Conservation (phyloP, 1,140 invertebrate species). For the Chelonus insularis region DNA sequence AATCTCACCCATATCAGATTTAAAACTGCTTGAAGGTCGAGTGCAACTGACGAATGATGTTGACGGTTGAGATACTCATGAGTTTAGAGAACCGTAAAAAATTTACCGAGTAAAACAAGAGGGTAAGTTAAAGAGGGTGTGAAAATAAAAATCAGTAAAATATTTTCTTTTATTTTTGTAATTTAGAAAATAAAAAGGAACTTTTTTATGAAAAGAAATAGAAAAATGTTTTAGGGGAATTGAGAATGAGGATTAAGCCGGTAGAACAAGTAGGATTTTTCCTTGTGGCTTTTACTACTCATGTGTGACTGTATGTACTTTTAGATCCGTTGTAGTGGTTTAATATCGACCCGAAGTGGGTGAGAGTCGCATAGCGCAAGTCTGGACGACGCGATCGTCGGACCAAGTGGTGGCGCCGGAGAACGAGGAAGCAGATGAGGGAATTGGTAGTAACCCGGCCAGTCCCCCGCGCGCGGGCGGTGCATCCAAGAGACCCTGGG, state of each 20-base stretch:
- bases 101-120: not conserved
- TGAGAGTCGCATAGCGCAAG: constrained; percentile 46
- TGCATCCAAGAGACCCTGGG: constrained; percentile 41
- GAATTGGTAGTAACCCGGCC: constrained; percentile 54
- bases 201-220: no score
- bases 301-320: not conserved
- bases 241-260: not conserved
- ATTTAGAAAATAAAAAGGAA: no score
- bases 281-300: not conserved
- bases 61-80: not conserved
- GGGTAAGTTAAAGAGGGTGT: not conserved
- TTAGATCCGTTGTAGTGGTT: constrained; percentile 31
- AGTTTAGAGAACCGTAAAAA: not conserved
- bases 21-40: not conserved
- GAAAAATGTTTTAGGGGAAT: no score
- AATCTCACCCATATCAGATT: not conserved
- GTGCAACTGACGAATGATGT: not conserved
- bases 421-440: constrained; percentile 27
- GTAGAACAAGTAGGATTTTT: not conserved
- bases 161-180: no score
- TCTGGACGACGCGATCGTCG: constrained; percentile 34
- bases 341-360: constrained; percentile 55
- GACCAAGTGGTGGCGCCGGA: constrained; percentile 25
- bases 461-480: constrained; percentile 55
- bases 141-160: no score